Conservation (phyloP, 2,797 vertebrate species). For the Catamblyrhynchus diadema region DNA sequence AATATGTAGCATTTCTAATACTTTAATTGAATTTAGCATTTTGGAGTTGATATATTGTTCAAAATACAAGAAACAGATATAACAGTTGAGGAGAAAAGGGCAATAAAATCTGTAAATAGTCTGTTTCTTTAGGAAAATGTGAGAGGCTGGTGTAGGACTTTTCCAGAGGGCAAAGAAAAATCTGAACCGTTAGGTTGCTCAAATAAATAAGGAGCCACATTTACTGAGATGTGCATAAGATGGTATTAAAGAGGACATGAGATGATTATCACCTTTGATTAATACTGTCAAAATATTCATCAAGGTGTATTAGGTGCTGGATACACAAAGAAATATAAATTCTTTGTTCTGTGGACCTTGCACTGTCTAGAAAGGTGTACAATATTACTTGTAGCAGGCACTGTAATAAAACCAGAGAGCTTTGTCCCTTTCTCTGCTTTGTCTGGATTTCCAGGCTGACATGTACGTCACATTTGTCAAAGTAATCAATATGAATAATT, state of each 20-base stretch:
- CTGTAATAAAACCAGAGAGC: background rate
- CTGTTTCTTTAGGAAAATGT: background rate
- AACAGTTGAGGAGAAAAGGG: background rate
- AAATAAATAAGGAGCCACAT: background rate
- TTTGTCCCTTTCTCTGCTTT: background rate
- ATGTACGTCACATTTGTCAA: background rate
- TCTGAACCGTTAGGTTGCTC: background rate
- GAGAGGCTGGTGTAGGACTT: background rate
- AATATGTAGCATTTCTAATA: background rate
- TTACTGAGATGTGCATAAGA: background rate
- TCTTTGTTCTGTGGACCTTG: background rate
- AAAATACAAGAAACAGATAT: background rate
- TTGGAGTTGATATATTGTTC: background rate
- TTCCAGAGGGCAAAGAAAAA: background rate
- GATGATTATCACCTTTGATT: background rate
- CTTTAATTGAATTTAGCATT: background rate
- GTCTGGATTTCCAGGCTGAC: background rate
- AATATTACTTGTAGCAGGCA: background rate
- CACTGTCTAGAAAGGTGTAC: background rate
- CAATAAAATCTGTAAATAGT: background rate
- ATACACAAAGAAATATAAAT: background rate
- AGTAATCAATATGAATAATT: slow-evolving; percentile 50
- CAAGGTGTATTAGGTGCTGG: background rate
- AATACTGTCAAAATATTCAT: background rate
- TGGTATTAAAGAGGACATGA: background rate